phyloP scores from a whole-genome alignment of 2,113 vertebrate species.

The Oriolus oriolus region DNA sequence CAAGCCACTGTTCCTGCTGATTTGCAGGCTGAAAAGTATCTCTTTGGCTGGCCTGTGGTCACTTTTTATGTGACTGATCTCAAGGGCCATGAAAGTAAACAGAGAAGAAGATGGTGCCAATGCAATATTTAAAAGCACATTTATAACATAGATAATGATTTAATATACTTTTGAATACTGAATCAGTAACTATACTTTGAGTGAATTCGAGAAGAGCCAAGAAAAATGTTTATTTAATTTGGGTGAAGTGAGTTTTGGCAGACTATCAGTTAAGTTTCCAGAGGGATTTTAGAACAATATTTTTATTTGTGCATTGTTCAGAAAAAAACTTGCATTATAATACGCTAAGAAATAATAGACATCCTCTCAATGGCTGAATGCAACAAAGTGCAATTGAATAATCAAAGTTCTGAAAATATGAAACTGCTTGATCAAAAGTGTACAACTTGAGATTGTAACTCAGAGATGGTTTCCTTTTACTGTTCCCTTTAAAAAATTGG shows the following conservation, averaged over 20 bases:
- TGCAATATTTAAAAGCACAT: neutral
- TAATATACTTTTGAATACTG: neutral
- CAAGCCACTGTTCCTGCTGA: neutral
- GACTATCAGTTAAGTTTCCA: neutral
- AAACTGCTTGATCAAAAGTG: neutral
- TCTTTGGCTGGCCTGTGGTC: neutral
- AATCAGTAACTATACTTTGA: neutral
- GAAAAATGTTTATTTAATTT: neutral
- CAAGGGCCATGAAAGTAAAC: neutral
- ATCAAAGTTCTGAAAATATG: neutral
- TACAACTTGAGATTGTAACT: neutral
- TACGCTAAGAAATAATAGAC: neutral
- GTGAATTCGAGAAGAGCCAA: neutral
- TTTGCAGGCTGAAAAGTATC: neutral
- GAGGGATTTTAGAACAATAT: neutral
- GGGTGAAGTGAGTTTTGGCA: neutral
- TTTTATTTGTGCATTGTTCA: neutral
- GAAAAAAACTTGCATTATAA: neutral
- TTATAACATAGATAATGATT: neutral
- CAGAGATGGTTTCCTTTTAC: neutral
- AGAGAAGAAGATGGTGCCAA: neutral
- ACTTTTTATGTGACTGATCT: neutral
- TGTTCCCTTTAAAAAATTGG: neutral
- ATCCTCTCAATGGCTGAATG: neutral
- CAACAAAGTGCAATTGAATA: neutral